Conservation (phyloP, 2,113 vertebrate genomes). For the Bubo bubo region DNA sequence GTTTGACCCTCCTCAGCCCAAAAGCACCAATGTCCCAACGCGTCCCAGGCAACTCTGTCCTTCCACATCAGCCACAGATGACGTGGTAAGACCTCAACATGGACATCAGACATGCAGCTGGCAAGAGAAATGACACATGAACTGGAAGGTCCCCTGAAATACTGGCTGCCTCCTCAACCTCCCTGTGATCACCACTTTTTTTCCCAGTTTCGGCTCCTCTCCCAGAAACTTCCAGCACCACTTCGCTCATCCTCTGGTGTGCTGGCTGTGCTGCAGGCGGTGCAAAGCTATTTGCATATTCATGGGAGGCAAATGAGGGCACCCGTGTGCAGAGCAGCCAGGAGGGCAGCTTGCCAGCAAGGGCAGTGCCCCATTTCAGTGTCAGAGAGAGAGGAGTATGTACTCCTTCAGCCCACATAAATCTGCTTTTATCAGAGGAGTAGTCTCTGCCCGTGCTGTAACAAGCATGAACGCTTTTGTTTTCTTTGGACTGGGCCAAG, state of each 20-base stretch:
- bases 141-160: neutral
- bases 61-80: neutral
- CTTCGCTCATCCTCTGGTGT: neutral
- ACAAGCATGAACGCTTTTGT: fast-evolving
- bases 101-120: neutral
- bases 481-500: neutral
- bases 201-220: neutral
- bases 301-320: neutral
- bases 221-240: neutral
- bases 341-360: neutral
- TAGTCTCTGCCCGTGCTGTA: neutral
- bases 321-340: fast-evolving
- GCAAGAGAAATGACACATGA: neutral
- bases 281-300: neutral
- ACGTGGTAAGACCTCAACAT: fast-evolving
- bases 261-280: neutral
- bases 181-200: neutral
- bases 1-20: neutral
- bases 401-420: fast-evolving
- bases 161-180: too few relatives aligned
- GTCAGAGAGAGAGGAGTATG: fast-evolving
- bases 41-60: neutral
- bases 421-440: neutral
- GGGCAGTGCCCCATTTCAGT: neutral
- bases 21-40: neutral